These are phyloP conservation scores for Bungarus multicinctus DNA, from an alignment of 2,113 vertebrate species.

Conservation along the genomic window DNA sequence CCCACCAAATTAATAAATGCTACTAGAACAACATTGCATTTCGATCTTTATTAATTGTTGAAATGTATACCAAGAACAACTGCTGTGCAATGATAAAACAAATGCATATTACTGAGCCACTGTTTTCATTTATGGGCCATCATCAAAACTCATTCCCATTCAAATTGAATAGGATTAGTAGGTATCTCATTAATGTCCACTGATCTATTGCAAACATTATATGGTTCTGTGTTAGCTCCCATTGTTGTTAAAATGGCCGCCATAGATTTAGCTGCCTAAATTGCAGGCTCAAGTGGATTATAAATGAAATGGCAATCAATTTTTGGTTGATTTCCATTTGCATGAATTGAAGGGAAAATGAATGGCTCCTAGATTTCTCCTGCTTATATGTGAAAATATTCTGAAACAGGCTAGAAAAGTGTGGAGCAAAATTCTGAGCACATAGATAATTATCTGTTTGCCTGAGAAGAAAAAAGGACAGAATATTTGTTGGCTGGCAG, in stretches of 20 bases:
- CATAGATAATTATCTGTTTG: not conserved
- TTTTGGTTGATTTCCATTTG: not conserved
- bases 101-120: not conserved
- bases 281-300: not conserved
- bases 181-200: conserved; percentile 31
- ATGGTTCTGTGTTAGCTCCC: conserved; percentile 10
- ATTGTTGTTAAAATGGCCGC: conserved; percentile 36
- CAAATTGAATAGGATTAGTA: conserved; percentile 34
- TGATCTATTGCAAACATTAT: conserved; percentile 42
- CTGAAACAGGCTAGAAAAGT: not conserved
- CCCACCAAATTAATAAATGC: not conserved
- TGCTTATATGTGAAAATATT: not conserved
- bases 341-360: not conserved
- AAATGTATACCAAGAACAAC: conserved; percentile 35
- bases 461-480: not conserved
- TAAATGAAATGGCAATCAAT: not conserved
- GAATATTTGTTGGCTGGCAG: not conserved
- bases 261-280: conserved; percentile 5
- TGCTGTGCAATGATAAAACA: conserved; percentile 41
- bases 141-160: conserved; percentile 36
- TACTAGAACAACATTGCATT: not conserved
- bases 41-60: conserved; percentile 43
- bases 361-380: not conserved
- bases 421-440: not conserved
- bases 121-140: conserved; percentile 28